Evolutionary conservation across 2,113 vertebrate species (phyloP), one percentile per base, ranked within the genome.

Genomic region (Paramisgurnus dabryanus): DNA sequence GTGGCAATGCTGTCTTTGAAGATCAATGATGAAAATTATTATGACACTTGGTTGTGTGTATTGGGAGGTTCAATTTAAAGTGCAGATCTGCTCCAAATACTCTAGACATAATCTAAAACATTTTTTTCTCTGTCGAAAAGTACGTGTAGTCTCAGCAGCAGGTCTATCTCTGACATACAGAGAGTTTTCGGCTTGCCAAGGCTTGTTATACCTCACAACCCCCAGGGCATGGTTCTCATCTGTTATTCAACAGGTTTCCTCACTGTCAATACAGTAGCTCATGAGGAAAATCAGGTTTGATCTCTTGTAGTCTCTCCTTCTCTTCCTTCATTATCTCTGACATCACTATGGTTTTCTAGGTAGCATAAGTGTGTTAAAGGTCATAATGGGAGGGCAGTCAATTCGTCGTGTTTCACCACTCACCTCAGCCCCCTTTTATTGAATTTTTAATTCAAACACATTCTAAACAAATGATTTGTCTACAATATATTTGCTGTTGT

Each of bases 341-440:
- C 47, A 6, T 39, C 22, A 17, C 22, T 76, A 40, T 57, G 34
- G 4, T 53, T 41, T 47, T 41, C 2, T 79, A 80, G 67, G 79
- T 83, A 80, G 64, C 40, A 76, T 50, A 83, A 70, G 53, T 80
- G 60, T 81, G 80, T 63, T 71, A 80, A 82, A 83, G 69, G 78
- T 81, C 70, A 22, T 61, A 70, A 73, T 65, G 72, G 79, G 64
- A 74, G 65, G 67, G 58, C 64, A n/a, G 60, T 84, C 79, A 76
- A 85, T 85, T 77, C 71, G 55, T 82, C 76, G 74, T 6, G 40
- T 65, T 50, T 79, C 49, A 45, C 43, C 65, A 60, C 55, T 50
- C 18, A 34, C 22, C 40, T 67, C 43, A n/a, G 18, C 34, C 45
- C 61, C 53, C 64, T 47, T 40, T 5, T 58, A 74, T 66, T 9